Evolutionary conservation across 1,140 invertebrate genomes (phyloP), one percentile per base, ranked within the genome.

Genomic region (Bombus haemorrhoidalis): DNA sequence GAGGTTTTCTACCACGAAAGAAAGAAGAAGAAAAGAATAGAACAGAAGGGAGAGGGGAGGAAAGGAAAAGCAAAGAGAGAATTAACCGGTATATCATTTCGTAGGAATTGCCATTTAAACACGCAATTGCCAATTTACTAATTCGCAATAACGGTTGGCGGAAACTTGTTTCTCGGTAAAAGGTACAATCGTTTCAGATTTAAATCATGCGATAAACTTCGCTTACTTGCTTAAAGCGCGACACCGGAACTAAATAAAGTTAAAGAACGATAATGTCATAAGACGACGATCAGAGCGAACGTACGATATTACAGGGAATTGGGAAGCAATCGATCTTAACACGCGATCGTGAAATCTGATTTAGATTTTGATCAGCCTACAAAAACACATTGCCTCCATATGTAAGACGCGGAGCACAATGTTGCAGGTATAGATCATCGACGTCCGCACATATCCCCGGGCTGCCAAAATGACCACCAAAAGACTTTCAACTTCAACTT

Each of bases 371-470:
- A 73, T 59, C 80, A 28, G 22, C 25, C 32, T 22, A 15, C n/a
- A 41, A 43, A 81, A 62, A n/a, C 32, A n/a, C 22, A 71, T 57
- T 73, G n/a, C 12, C 13, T 25, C 37, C 32, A 28, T 62, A 41
- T n/a, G 53, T 18, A 28, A 59, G 47, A 28, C 12, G 22, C n/a
- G 69, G 69, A 18, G 22, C 71, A 62, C 81, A 75, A 75, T 82
- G 72, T 75, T 75, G 57, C 72, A 37, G 81, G 73, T 66, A n/a
- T 75, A 82, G 72, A 75, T 82, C 81, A 82, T 62, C 57, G 18
- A 69, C 68, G 18, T 57, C 66, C 47, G 10, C 25, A 25, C n/a
- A 22, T 47, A 64, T 15, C 69, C 66, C 0, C 39, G 3, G 32
- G 71, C 57, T 22, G 25, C 32, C 3, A 82, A 82, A 82, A 73